phyloP scores from a whole-genome alignment of 2,888 invertebrate genomes.

The Physocephala rufipes region DNA sequence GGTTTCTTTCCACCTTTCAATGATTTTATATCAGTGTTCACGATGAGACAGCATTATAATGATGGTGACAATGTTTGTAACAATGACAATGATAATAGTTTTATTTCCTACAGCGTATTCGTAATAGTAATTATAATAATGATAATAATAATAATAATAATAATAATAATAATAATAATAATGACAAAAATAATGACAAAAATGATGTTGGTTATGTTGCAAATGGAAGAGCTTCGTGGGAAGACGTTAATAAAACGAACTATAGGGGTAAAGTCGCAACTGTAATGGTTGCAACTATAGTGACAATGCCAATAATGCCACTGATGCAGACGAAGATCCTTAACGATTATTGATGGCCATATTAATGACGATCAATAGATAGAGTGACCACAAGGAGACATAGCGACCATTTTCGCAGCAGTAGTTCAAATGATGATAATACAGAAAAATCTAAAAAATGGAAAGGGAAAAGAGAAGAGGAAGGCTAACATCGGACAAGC shows the following conservation, averaged over 20 bases:
- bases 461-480: too few species aligned
- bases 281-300: too few species aligned
- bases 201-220: slow-evolving; percentile 7
- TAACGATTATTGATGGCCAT: too few species aligned
- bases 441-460: too few species aligned
- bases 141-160: not conserved
- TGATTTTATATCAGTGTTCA: slow-evolving; percentile 38
- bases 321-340: too few species aligned
- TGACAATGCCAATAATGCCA: too few species aligned
- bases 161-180: not conserved
- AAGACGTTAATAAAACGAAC: not conserved
- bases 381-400: too few species aligned
- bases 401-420: too few species aligned
- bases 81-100: slow-evolving; percentile 1
- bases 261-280: not conserved
- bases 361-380: too few species aligned
- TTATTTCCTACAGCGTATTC: not conserved
- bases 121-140: not conserved
- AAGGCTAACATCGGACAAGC: too few species aligned
- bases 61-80: not conserved
- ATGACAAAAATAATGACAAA: slow-evolving; percentile 9
- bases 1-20: slow-evolving; percentile 48
- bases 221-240: not conserved
- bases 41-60: slow-evolving; percentile 7
- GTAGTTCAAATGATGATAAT: too few species aligned